Base-by-base conservation (phyloP, 92 coral and sea anemone genomes). In the Zoanthus sansibaricus region DNA sequence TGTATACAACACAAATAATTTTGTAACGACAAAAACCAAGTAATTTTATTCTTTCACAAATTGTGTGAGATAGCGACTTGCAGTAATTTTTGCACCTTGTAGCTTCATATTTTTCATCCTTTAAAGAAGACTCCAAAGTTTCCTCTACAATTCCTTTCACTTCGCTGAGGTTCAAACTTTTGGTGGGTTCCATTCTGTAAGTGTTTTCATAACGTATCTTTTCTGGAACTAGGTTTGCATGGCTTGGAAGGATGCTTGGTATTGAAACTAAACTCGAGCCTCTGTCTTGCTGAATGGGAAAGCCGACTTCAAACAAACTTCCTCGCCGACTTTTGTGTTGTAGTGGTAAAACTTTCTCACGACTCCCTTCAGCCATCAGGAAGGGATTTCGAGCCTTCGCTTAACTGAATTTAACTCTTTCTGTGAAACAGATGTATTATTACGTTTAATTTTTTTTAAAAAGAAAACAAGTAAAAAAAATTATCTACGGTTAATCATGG, bases 291-390 rank as follows among this genome's bases (percentile, higher is more conserved):
- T 76, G 90, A 51, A 94, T 49, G 54, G 99, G 93, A 89, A 97
- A 93, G 64, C 99, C 99, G 76, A 95, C 98, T 67, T 97, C 99
- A 86, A 97, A 97, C 86, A 97, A 82, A 84, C 99, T 97, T 91
- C 98, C 94, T 86, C 99, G 92, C 54, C 99, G 84, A 9, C 88
- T 87, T 49, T 87, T 86, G 47, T 90, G 91, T 70, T 76, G 69
- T 33, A 78, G 69, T 71, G 52, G 83, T n/a, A 77, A 51, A 17
- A 88, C 11, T 52, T 78, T 44, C 59, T 71, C 85, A 70, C 77
- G 64, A 21, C 66, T 71, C 44, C 76, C 90, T 48, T 70, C 88
- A 1, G 78, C 80, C 75, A 70, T 70, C n/a, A n/a, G n/a, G n/a
- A n/a, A n/a, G n/a, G n/a, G n/a, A n/a, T 52, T 31, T 77, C 14